phyloP scores from a whole-genome alignment of 2,888 invertebrate species.

The Sinohyriopsis cumingii region DNA sequence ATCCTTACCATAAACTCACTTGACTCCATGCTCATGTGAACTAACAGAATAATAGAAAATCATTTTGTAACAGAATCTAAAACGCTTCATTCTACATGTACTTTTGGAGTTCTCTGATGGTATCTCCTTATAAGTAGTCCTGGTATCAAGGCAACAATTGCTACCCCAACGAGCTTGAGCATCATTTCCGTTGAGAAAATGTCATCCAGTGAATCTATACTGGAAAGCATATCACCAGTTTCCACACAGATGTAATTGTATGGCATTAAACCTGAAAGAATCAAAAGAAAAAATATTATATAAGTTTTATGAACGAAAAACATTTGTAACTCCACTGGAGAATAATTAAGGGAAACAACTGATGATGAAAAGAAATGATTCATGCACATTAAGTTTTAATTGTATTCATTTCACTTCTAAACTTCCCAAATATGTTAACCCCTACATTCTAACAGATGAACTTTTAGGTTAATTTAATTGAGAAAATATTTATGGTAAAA shows the following conservation, averaged over 20 bases:
- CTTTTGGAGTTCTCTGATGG: neutral
- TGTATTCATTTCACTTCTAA: too few species aligned
- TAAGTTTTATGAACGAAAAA: neutral
- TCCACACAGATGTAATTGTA: slow-evolving; percentile 78
- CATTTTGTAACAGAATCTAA: too few species aligned
- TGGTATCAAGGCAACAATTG: slow-evolving; percentile 68
- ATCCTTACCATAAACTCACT: too few species aligned
- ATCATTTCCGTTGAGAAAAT: slow-evolving; percentile 71
- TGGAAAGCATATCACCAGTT: slow-evolving; percentile 75
- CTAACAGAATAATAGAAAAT: too few species aligned
- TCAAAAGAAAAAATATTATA: neutral
- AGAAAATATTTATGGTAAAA: too few species aligned
- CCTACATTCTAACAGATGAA: too few species aligned
- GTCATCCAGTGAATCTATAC: slow-evolving; percentile 74
- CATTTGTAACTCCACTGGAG: neutral
- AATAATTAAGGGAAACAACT: too few species aligned
- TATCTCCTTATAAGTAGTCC: slow-evolving; percentile 56
- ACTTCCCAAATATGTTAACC: too few species aligned
- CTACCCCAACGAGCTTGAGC: slow-evolving; percentile 68
- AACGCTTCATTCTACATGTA: too few species aligned
- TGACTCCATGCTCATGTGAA: too few species aligned
- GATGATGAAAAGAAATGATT: too few species aligned
- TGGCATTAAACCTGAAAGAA: slow-evolving; percentile 76
- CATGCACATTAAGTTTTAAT: neutral
- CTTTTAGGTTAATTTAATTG: too few species aligned